Evolutionary conservation across 2,797 vertebrate species (phyloP).

Genomic region (Liparis tanakae): DNA sequence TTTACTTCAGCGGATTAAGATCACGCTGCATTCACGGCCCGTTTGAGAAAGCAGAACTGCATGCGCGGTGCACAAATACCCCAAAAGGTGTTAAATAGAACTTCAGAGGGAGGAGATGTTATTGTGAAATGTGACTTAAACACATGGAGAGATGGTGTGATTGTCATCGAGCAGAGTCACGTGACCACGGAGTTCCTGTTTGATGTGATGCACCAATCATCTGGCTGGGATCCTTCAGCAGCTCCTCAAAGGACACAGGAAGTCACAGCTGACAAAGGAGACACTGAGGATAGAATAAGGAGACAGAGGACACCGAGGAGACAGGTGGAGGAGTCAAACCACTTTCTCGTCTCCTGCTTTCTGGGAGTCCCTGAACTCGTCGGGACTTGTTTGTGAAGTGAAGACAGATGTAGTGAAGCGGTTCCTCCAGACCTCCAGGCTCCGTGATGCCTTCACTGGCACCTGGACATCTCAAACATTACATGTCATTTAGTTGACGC

Average conservation of each 20-base stretch:
- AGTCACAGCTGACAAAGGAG: no score
- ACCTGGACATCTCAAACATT: background rate
- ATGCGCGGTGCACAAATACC: background rate
- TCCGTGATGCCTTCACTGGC: constrained; percentile 20
- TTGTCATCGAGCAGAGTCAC: no score
- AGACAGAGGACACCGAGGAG: background rate
- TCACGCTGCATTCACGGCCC: constrained; percentile 12
- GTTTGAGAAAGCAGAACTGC: constrained; percentile 26
- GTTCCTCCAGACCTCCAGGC: constrained; percentile 33
- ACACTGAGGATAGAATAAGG: no score
- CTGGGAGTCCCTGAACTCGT: constrained; percentile 34
- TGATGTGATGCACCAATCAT: background rate
- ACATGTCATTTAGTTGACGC: no score
- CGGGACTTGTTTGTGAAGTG: constrained; percentile 44
- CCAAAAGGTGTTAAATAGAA: no score
- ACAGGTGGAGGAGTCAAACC: background rate
- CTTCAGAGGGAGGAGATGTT: no score
- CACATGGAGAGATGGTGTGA: no score
- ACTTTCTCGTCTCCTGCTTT: background rate
- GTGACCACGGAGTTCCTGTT: background rate
- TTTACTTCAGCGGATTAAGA: constrained; percentile 63
- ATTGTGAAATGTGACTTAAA: no score
- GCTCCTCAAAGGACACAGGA: no score
- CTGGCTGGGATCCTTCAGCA: no score
- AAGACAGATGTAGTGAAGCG: no score